Conservation (phyloP, 2,888 invertebrate species). For the Smittia aterrima region DNA sequence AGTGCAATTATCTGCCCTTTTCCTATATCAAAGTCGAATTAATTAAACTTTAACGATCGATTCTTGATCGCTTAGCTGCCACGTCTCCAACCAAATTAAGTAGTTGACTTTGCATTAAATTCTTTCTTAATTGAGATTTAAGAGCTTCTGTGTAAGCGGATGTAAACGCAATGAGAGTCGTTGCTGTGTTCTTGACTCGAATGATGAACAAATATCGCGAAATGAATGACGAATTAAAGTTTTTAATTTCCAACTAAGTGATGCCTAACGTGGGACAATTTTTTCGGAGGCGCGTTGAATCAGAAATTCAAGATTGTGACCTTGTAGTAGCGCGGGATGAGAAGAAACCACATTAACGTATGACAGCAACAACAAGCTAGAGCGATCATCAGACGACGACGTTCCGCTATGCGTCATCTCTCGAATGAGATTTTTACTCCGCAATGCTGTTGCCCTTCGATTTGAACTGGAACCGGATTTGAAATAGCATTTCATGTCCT, state of each 20-base stretch:
- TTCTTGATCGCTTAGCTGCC: neutral
- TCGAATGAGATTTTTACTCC: neutral
- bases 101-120: neutral
- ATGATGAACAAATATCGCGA: slow-evolving; percentile 15
- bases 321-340: neutral
- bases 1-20: neutral
- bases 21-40: neutral
- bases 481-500: neutral
- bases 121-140: slow-evolving; percentile 20
- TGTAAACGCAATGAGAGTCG: slow-evolving; percentile 15
- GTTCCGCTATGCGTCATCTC: neutral
- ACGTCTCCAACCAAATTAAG: neutral
- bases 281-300: slow-evolving; percentile 19
- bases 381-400: neutral
- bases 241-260: neutral
- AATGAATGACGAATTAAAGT: slow-evolving; percentile 1
- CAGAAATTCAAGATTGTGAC: slow-evolving; percentile 10
- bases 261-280: slow-evolving; percentile 24
- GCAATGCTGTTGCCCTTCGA: neutral
- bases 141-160: slow-evolving; percentile 24
- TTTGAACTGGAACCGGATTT: neutral
- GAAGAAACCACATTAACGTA: neutral
- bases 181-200: neutral
- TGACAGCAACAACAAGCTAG: neutral
- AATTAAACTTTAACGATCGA: slow-evolving; percentile 25